Conservation (phyloP, 2,113 vertebrate species). For the Ptilonorhynchus violaceus region DNA sequence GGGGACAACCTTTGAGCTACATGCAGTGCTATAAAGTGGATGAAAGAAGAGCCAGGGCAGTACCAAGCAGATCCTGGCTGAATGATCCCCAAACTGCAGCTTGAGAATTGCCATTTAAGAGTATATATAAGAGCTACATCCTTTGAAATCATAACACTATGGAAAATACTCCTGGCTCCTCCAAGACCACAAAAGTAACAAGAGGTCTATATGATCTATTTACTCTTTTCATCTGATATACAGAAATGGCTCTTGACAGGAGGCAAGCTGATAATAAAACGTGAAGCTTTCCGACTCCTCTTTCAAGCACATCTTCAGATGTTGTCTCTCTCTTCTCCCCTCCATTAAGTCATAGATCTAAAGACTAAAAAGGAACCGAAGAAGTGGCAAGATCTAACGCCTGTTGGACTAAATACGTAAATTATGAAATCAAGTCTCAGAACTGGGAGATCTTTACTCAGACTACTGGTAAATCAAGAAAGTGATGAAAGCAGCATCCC, state of each 20-base stretch:
- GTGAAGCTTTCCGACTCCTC: not conserved
- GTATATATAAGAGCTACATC: not conserved
- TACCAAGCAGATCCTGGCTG: not conserved
- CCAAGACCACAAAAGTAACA: not conserved
- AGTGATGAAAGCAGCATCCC: slow-evolving; percentile 57
- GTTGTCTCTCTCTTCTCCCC: not conserved
- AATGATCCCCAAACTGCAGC: not conserved
- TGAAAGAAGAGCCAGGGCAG: not conserved
- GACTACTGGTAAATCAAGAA: slow-evolving; percentile 51
- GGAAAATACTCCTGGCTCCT: not conserved
- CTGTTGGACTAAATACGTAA: slow-evolving; percentile 61
- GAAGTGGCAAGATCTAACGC: slow-evolving; percentile 59
- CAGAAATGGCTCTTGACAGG: slow-evolving; percentile 12
- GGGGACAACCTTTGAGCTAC: not conserved
- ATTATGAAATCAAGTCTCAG: slow-evolving; percentile 65
- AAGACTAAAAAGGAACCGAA: slow-evolving; percentile 31
- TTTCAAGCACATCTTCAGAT: slow-evolving; percentile 35
- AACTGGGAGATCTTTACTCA: slow-evolving; percentile 62
- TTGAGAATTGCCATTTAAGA: not conserved
- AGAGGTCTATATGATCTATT: slow-evolving; percentile 5
- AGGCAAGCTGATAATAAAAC: slow-evolving; percentile 35
- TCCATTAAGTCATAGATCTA: slow-evolving; percentile 39
- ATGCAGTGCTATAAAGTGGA: rapidly evolving
- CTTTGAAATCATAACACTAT: not conserved
- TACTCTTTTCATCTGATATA: slow-evolving; percentile 28